These are phyloP conservation scores for Acrocephalus arundinaceus DNA, from an alignment of 2,113 vertebrate genomes.

Conservation along the genomic window DNA sequence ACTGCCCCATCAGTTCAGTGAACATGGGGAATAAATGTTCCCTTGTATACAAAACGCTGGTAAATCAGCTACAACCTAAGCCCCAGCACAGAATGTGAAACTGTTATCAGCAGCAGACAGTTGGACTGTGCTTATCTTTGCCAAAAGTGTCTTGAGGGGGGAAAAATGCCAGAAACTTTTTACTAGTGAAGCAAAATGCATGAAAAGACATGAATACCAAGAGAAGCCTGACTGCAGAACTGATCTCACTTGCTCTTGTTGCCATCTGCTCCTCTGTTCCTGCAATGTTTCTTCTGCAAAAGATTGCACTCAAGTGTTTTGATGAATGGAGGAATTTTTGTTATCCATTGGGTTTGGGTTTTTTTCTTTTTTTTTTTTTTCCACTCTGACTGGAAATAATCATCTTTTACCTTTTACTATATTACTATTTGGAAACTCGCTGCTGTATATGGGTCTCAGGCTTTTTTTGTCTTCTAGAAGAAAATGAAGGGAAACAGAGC, in stretches of 20 bases:
- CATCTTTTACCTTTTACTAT: neutral
- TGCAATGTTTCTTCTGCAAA: neutral
- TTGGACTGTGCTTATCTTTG: neutral
- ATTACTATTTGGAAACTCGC: neutral
- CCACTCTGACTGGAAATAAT: neutral
- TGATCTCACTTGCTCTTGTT: neutral
- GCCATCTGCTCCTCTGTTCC: neutral
- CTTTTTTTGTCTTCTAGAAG: neutral
- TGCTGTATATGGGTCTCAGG: neutral
- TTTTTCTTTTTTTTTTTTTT: neutral
- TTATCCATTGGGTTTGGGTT: rapidly evolving
- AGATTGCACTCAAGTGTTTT: neutral
- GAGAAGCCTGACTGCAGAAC: neutral
- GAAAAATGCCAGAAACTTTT: neutral
- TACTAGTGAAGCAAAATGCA: neutral
- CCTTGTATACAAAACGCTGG: neutral
- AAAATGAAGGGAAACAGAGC: neutral
- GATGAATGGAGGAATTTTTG: neutral
- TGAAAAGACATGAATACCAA: neutral
- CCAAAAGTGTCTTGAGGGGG: neutral
- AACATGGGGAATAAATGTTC: neutral
- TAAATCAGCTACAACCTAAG: neutral
- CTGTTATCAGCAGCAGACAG: neutral
- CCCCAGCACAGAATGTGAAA: neutral
- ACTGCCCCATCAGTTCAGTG: neutral